phyloP scores from a whole-genome alignment of 2,888 invertebrate species.

The Conomelus anceps region DNA sequence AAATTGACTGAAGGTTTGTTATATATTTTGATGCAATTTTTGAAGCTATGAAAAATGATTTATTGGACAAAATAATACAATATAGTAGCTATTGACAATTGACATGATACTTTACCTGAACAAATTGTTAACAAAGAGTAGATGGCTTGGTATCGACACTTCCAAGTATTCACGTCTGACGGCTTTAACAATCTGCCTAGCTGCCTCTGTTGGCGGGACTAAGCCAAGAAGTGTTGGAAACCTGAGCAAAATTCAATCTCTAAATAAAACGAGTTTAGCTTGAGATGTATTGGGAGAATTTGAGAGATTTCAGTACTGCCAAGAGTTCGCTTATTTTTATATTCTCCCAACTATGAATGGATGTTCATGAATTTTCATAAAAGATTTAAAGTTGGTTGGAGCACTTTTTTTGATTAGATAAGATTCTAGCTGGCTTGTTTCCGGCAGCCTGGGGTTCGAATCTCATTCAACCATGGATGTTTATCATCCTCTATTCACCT shows the following conservation, averaged over 20 bases:
- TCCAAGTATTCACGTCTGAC: constrained; percentile 57
- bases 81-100: neutral
- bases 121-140: constrained; percentile 49
- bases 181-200: constrained; percentile 57
- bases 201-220: constrained; percentile 56
- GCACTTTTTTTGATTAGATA: no score
- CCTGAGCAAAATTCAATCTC: constrained; percentile 35
- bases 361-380: no score
- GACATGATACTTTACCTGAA: constrained; percentile 39
- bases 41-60: neutral
- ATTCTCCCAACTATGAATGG: no score
- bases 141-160: constrained; percentile 56
- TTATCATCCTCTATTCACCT: no score
- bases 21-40: neutral
- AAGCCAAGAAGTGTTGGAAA: constrained; percentile 59
- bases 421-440: no score
- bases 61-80: neutral
- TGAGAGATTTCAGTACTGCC: neutral
- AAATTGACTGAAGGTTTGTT: neutral
- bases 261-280: neutral
- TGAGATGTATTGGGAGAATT: neutral
- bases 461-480: no score
- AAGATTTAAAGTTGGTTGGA: no score
- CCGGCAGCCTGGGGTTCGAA: no score
- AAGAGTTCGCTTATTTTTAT: neutral